A percentile compares a stretch with the other conserved stretches of the same genome.
Conservation (phyloP, 2,888 invertebrate species). For the Bugulina stolonifera region DNA sequence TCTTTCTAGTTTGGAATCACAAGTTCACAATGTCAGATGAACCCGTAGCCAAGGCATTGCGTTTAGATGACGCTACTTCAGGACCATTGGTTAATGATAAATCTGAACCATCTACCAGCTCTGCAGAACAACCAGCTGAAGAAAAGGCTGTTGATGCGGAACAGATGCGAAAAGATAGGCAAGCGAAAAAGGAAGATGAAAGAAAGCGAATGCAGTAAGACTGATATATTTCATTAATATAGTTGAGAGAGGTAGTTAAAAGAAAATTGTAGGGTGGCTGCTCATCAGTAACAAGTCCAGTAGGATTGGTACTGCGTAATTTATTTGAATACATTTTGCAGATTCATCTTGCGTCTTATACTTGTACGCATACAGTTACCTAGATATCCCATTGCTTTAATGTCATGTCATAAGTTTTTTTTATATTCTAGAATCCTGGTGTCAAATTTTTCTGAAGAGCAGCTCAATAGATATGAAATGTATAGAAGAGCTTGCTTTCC, state of each 20-base stretch:
- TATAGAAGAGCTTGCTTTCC: constrained; percentile 93
- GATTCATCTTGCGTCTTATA: too few relatives aligned
- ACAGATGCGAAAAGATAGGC: constrained; percentile 32
- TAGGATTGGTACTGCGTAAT: too few relatives aligned
- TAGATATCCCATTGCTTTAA: too few relatives aligned
- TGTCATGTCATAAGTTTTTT: constrained; percentile 18
- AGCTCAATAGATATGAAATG: constrained; percentile 97
- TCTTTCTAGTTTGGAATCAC: neutral
- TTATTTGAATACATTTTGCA: too few relatives aligned
- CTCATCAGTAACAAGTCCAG: too few relatives aligned
- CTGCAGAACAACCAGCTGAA: neutral
- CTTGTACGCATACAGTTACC: too few relatives aligned
- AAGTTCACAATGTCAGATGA: neutral
- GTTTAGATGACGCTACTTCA: neutral
- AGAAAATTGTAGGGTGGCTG: too few relatives aligned
- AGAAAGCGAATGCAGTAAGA: constrained; percentile 91
- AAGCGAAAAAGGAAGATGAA: constrained; percentile 81
- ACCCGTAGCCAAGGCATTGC: neutral
- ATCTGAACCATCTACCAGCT: neutral
- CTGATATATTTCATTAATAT: neutral
- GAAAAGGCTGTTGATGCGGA: constrained; percentile 27
- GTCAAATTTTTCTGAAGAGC: constrained; percentile 97
- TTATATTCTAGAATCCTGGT: constrained; percentile 74
- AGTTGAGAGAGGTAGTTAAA: too few relatives aligned
- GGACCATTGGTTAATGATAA: neutral